A percentile compares a stretch with the other conserved stretches of the same genome.
Conservation (phyloP, 2,888 invertebrate genomes). For the Lasioglossum malachurum region DNA sequence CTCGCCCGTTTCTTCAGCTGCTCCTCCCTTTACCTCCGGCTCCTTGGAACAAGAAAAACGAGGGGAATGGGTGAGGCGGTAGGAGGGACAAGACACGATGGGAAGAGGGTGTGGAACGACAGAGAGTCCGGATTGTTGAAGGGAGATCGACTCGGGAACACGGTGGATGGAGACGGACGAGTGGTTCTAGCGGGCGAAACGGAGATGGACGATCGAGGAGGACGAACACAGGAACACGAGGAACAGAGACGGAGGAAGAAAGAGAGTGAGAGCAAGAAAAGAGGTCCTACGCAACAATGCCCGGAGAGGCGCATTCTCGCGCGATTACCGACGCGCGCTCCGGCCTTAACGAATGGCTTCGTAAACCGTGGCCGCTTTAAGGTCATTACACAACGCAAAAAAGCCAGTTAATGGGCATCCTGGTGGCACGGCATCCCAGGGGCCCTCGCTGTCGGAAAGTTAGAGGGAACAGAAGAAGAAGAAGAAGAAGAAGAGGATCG, state of each 20-base stretch:
- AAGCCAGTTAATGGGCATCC: constrained; percentile 75
- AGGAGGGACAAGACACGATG: not conserved
- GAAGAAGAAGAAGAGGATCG: constrained; percentile 25
- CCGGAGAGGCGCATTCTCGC: constrained; percentile 76
- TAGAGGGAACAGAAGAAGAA: constrained; percentile 11
- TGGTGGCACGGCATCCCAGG: constrained; percentile 63
- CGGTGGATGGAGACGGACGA: not conserved
- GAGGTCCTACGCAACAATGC: constrained; percentile 74
- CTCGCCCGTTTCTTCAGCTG: constrained; percentile 63
- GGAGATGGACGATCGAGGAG: not conserved
- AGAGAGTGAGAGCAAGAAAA: constrained; percentile 48
- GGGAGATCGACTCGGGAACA: not conserved
- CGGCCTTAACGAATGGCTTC: constrained; percentile 78
- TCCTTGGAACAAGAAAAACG: constrained; percentile 58
- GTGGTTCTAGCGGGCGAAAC: not conserved
- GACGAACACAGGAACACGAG: not conserved
- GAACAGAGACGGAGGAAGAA: not conserved
- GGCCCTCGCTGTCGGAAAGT: constrained; percentile 18
- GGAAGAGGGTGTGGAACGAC: not conserved
- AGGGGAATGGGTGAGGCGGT: constrained; percentile 31
- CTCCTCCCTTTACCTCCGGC: constrained; percentile 33
- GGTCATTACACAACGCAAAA: constrained; percentile 79
- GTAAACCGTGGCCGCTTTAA: constrained; percentile 78
- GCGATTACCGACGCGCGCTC: constrained; percentile 72
- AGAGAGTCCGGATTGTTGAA: constrained; percentile 1